Percentiles rank a stretch among this genome's conserved stretches.
These are phyloP conservation scores for Suricata suricatta DNA, from an alignment of 2,113 vertebrate genomes.

Conservation along the genomic window DNA sequence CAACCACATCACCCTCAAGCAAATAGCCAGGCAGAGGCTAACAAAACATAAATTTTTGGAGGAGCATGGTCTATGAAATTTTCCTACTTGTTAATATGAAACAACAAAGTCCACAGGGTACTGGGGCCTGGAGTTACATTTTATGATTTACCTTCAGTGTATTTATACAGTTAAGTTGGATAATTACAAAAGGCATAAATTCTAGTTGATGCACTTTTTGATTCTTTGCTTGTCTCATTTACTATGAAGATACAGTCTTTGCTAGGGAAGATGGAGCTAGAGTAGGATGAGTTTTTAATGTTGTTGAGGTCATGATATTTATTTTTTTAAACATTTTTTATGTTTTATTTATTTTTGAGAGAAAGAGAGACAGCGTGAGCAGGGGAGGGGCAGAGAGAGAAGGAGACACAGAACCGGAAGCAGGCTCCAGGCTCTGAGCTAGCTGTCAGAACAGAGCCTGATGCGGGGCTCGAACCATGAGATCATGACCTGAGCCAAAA, in stretches of 20 bases:
- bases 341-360: too few species aligned
- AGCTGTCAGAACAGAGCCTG: too few species aligned
- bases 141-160: not conserved
- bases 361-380: too few species aligned
- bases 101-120: not conserved
- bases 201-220: not conserved
- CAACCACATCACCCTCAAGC: not conserved
- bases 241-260: not conserved
- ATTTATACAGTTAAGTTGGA: not conserved
- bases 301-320: not conserved
- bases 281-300: not conserved
- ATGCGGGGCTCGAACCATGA: too few species aligned
- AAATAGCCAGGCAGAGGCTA: not conserved
- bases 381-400: too few species aligned
- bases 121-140: not conserved
- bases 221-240: not conserved
- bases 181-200: not conserved
- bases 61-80: not conserved
- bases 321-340: too few species aligned
- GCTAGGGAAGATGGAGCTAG: not conserved
- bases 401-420: too few species aligned
- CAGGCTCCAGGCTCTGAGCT: too few species aligned
- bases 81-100: not conserved
- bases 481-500: too few species aligned
- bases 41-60: not conserved